These are phyloP conservation scores for Microcaecilia unicolor DNA, from an alignment of 2,797 vertebrate species.

Conservation along the genomic window DNA sequence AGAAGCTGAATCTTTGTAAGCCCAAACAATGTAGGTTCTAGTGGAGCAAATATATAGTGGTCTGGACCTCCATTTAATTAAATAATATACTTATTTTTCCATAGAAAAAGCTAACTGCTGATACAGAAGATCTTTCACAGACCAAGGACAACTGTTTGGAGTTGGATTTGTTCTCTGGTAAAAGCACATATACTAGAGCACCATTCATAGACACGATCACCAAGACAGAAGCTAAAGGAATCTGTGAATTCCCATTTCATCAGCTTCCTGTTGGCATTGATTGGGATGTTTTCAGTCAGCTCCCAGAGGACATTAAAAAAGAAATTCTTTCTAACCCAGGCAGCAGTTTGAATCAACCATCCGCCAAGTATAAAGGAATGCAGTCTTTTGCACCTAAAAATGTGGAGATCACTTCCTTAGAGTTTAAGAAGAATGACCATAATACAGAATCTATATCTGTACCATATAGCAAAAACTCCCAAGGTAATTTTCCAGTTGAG, in stretches of 20 bases:
- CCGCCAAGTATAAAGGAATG: neutral
- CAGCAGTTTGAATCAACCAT: neutral
- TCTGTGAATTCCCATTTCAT: neutral
- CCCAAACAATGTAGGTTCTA: no score
- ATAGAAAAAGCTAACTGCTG: slow-evolving; percentile 29
- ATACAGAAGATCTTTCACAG: slow-evolving; percentile 12
- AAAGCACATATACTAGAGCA: slow-evolving; percentile 2
- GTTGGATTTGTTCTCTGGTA: slow-evolving; percentile 6
- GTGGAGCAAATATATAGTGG: no score
- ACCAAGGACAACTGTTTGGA: slow-evolving; percentile 1
- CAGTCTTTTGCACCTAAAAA: slow-evolving; percentile 12
- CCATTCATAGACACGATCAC: neutral
- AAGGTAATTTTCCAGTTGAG: neutral
- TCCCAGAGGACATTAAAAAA: slow-evolving; percentile 71
- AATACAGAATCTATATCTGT: fast-evolving
- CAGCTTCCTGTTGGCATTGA: slow-evolving; percentile 55
- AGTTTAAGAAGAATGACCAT: neutral
- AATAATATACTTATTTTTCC: neutral
- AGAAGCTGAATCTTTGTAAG: no score
- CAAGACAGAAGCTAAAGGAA: neutral
- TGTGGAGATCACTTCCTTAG: neutral
- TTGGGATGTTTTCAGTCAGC: slow-evolving; percentile 65
- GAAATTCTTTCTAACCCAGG: slow-evolving; percentile 51
- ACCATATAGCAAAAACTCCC: neutral
- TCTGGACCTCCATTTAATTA: no score